Evolutionary conservation across 2,113 vertebrate genomes (phyloP).

Genomic region (Coptodon bakossiorum): DNA sequence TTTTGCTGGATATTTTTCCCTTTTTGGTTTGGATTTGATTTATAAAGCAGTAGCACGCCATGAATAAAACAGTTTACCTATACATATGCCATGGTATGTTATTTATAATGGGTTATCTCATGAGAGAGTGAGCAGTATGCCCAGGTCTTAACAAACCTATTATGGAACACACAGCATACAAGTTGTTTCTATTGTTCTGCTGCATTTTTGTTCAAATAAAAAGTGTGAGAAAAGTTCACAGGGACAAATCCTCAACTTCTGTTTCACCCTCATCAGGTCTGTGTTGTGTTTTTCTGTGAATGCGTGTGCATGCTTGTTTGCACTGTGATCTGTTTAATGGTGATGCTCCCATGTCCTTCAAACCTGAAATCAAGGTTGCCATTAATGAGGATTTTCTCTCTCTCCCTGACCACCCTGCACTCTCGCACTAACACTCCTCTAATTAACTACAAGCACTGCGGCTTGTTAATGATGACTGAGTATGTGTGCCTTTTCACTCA

Average conservation of each 20-base stretch:
- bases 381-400: slow-evolving; percentile 51
- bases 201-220: neutral
- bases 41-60: neutral
- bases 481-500: neutral
- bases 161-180: neutral
- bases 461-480: slow-evolving; percentile 24
- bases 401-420: neutral
- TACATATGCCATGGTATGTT: neutral
- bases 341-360: slow-evolving; percentile 49
- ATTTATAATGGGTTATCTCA: neutral
- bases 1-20: neutral
- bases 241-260: neutral
- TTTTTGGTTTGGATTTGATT: neutral
- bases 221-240: neutral
- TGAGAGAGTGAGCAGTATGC: neutral
- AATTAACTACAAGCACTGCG: slow-evolving; percentile 33
- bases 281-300: neutral
- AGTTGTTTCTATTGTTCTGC: neutral
- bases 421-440: neutral
- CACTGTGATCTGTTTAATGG: slow-evolving; percentile 40
- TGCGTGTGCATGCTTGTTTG: neutral
- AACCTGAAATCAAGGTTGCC: slow-evolving; percentile 50
- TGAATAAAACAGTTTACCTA: neutral
- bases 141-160: neutral
- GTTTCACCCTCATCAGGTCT: neutral